phyloP scores from a whole-genome alignment of 2,888 invertebrate species.

The Criorhina ranunculi region DNA sequence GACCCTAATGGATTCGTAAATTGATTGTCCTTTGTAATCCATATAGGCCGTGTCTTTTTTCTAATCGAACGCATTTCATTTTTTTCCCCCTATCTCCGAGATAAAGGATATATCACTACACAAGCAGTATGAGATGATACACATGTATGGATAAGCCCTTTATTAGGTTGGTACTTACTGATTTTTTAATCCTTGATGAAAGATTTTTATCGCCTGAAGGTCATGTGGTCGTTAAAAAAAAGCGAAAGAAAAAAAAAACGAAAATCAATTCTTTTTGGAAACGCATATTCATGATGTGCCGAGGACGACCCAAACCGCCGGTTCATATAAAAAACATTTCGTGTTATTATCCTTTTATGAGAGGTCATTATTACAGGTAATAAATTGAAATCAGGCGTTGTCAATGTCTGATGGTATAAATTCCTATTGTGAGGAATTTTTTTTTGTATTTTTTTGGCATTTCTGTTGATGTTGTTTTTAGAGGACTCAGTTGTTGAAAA shows the following conservation, averaged over 20 bases:
- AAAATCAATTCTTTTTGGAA: constrained; percentile 23
- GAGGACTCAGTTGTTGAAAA: constrained; percentile 34
- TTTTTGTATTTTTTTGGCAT: constrained; percentile 3
- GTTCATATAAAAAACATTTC: constrained; percentile 33
- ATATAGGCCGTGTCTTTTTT: constrained; percentile 26
- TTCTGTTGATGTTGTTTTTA: constrained; percentile 8
- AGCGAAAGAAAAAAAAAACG: neutral
- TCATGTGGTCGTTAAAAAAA: constrained; percentile 24
- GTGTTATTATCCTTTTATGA: constrained; percentile 66
- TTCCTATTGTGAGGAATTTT: constrained; percentile 28
- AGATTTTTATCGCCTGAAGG: constrained; percentile 44
- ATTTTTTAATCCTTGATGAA: constrained; percentile 36
- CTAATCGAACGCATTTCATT: constrained; percentile 7
- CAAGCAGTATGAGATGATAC: constrained; percentile 62
- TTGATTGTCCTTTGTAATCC: constrained; percentile 56
- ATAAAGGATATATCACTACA: constrained; percentile 32
- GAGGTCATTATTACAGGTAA: constrained; percentile 63
- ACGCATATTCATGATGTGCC: constrained; percentile 16
- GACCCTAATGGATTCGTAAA: constrained; percentile 65
- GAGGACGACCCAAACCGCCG: neutral
- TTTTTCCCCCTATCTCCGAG: constrained; percentile 4
- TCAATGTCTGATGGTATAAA: constrained; percentile 54
- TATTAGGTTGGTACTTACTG: constrained; percentile 67
- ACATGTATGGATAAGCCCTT: constrained; percentile 59
- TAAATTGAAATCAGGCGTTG: constrained; percentile 67